phyloP scores from a whole-genome alignment of 1,140 invertebrate genomes.

The Micrasema longulum region DNA sequence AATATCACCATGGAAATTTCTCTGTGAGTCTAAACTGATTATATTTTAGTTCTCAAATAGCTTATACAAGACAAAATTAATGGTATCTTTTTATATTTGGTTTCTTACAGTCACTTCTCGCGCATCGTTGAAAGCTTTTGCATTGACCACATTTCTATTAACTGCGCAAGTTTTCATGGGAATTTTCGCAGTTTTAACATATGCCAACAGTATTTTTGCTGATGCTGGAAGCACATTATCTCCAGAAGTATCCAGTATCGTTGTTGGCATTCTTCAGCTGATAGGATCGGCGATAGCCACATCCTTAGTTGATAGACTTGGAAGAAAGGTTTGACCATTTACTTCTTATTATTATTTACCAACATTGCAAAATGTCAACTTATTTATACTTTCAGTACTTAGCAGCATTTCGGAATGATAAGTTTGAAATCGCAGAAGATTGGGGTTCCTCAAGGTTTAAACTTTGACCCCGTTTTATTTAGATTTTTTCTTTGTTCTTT shows the following conservation, averaged over 20 bases:
- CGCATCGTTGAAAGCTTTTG: slow-evolving; percentile 20
- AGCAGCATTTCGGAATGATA: too few species aligned
- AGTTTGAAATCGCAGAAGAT: too few species aligned
- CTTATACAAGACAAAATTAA: background rate
- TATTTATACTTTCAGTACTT: too few species aligned
- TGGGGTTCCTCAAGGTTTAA: too few species aligned
- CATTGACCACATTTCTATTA: slow-evolving; percentile 22
- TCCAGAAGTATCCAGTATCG: slow-evolving; percentile 21
- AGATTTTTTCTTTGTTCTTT: too few species aligned
- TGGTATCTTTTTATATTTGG: background rate
- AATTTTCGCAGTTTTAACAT: slow-evolving; percentile 43
- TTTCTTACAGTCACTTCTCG: slow-evolving; percentile 37
- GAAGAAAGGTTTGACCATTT: slow-evolving; percentile 59
- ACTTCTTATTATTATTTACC: too few species aligned
- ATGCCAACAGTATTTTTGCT: slow-evolving; percentile 34
- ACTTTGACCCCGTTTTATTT: too few species aligned
- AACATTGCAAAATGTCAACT: too few species aligned
- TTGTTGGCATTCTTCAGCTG: slow-evolving; percentile 41
- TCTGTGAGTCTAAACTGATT: slow-evolving; percentile 16
- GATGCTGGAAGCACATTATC: slow-evolving; percentile 40
- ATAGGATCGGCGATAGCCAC: slow-evolving; percentile 54
- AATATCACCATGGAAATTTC: slow-evolving; percentile 1
- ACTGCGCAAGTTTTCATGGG: slow-evolving; percentile 33
- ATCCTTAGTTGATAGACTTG: slow-evolving; percentile 58
- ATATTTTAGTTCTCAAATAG: background rate